phyloP scores from a whole-genome alignment of 1,140 invertebrate species.

The Phocides pigmalion region DNA sequence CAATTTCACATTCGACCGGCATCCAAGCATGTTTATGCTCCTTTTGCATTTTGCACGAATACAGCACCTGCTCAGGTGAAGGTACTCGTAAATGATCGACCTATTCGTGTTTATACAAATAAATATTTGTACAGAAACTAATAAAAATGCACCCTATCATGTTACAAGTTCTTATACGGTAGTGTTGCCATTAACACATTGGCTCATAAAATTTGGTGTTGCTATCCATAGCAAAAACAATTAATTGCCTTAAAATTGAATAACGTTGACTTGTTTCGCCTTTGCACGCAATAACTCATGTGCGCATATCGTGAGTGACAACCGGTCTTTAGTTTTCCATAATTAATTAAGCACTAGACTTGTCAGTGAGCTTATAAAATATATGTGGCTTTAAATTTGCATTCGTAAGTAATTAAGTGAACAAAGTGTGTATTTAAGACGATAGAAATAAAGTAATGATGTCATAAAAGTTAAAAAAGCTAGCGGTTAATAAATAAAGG shows the following conservation, averaged over 20 bases:
- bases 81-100: not conserved
- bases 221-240: conserved; percentile 25
- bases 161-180: conserved; percentile 9
- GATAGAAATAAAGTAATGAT: conserved; percentile 65
- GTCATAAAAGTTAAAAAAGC: conserved; percentile 70
- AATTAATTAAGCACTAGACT: conserved; percentile 52
- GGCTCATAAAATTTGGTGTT: conserved; percentile 24
- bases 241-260: conserved; percentile 26
- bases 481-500: conserved; percentile 71
- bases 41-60: conserved; percentile 1
- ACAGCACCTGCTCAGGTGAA: conserved; percentile 13
- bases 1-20: not conserved
- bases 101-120: conserved; percentile 36
- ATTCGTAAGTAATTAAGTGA: conserved; percentile 61
- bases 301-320: conserved; percentile 39
- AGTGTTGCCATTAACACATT: conserved; percentile 13
- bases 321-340: conserved; percentile 47
- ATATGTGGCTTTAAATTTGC: conserved; percentile 54
- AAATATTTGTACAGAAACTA: conserved; percentile 37
- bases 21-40: not conserved
- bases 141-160: conserved; percentile 20
- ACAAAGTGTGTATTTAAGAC: conserved; percentile 50
- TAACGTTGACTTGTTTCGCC: conserved; percentile 23
- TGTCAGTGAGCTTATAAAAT: conserved; percentile 47
- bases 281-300: conserved; percentile 39